Base-by-base conservation (phyloP, 2,888 invertebrate species). In the Drosophila lacicola region DNA sequence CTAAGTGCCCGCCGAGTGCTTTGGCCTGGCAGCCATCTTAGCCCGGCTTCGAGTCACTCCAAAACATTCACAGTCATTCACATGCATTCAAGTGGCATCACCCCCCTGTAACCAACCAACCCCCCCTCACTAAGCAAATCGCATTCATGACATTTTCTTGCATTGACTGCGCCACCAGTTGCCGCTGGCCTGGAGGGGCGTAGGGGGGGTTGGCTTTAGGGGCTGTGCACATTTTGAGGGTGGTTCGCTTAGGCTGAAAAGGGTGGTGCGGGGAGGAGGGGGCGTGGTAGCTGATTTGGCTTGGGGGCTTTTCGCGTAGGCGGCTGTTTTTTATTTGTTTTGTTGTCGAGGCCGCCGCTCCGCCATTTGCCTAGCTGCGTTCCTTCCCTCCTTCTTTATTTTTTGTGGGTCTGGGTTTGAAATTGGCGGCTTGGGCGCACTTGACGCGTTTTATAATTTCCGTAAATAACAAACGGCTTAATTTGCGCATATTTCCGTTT, bases 381-480 rank as follows among this genome's bases (percentile, higher is more conserved):
- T 29, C 29, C 29, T 2, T 29, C 29, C 29, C 8, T 29, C 25
- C 6, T 25, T 6, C 25, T 25, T 6, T 25, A 4, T 6, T 29
- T 64, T 75, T 65, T 60, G 11, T 55, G 84, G 70, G 70, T 62
- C 29, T 29, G 21, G 42, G 46, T 29, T 21, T 36, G 70, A 74
- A 70, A 66, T 82, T 82, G 78, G 47, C 65, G 49, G 63, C 84
- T 79, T 85, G 79, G 88, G 69, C 74, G 80, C 78, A 89, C 90
- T 90, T 89, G 89, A 89, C 90, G 91, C 88, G 90, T 85, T 89
- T 88, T 80, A 88, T 90, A 90, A 90, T 89, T 89, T 90, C 82
- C 89, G 86, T 74, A 86, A 89, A 91, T 83, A 91, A 89, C 88
- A 90, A 91, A 89, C 88, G 88, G 91, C 90, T 91, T 91, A 91